Base-by-base conservation (phyloP, 30 jellyfish, hydroid and myxozoan genomes). In the Hydractinia symbiolongicarpus region DNA sequence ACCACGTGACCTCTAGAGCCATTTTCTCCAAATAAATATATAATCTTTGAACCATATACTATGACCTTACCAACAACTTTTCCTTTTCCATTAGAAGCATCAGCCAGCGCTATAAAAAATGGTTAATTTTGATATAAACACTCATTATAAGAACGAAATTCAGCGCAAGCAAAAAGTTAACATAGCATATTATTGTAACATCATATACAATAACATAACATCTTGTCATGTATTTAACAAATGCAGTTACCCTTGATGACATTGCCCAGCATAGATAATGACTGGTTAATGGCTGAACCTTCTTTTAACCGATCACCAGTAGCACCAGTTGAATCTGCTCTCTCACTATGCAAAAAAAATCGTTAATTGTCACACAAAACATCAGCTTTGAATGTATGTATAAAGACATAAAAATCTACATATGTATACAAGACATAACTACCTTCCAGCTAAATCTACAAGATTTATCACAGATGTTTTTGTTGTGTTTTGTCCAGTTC, bases 211-310 rank as follows among this genome's bases (percentile, higher is more conserved):
- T 58, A 11, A 58, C 69, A 58, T 1, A 58, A 58, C 1, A 9
- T 9, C 9, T 57, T 57, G 69, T 11, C 15, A 3, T 16, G 17
- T 11, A 58, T 11, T 11, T 16, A 58, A 58, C 74, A 64, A 7
- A 30, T 30, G 44, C 44, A 30, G 44, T 30, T 61, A 91, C 98
- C 98, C 70, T 86, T 86, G 72, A 91, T 91, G 68, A 83, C 94
- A 79, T 91, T 91, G 20, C 98, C 98, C 55, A 91, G 90, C 52
- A 88, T 79, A 11, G 98, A 91, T 21, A 91, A 76, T 5, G 98
- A 91, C 57, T 86, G 88, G 79, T 91, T 91, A 71, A 91, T 91
- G n/a, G 98, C 98, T 4, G 98, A 84, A 11, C 98, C 98, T 78
- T 81, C 89, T 52, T 81, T 81, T 58, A 81, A 71, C 10, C 89